Base-by-base conservation (phyloP, 2,888 invertebrate genomes). In the Malthinus flaveolus region DNA sequence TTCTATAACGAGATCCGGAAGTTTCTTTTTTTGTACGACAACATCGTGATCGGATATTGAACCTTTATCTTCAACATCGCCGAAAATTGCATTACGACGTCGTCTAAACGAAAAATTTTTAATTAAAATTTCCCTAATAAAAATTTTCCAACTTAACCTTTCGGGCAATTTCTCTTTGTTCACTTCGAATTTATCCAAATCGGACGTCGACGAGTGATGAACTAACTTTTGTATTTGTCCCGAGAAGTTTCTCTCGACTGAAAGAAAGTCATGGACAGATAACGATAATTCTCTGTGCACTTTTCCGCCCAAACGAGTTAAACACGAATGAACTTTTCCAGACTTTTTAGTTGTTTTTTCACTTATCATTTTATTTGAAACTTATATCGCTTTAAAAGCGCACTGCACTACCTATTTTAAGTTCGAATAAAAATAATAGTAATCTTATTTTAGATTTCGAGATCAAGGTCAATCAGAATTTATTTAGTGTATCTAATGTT, bases 281-380 rank as follows among this genome's bases (percentile, higher is more conserved):
- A 55, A 49, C 1, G 61, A 39, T 1, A 66, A 39, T 48, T 66
- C 67, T 8, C 61, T 49, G 10, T 65, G 59, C 1, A 66, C 39
- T 57, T 51, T 61, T 31, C 57, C 47, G 32, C 61, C 61, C 31
- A 57, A 44, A 39, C 51, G 51, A n/a, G 32, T 51, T 15, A 57
- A 15, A 48, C 56, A 51, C 23, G 45, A 23, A 33, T 51, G 50
- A n/a, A 57, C 56, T 48, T 57, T 57, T n/a, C 15, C 15, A 7
- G 44, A n/a, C 45, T 50, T 49, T 49, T 56, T 56, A 8, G 23
- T 36, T 11, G 45, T 10, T 13, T 31, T 37, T 23, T 32, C 32
- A 32, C 50, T 49, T 32, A 49, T 32, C 56, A 56, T 56, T 15
- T 11, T n/a, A n/a, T n/a, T n/a, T 23, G 23, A 2, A 23, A 23